Percentiles rank a stretch among this genome's conserved stretches.
Evolutionary conservation across 92 coral and sea anemone species (phyloP).

Genomic region (Ricordea florida): DNA sequence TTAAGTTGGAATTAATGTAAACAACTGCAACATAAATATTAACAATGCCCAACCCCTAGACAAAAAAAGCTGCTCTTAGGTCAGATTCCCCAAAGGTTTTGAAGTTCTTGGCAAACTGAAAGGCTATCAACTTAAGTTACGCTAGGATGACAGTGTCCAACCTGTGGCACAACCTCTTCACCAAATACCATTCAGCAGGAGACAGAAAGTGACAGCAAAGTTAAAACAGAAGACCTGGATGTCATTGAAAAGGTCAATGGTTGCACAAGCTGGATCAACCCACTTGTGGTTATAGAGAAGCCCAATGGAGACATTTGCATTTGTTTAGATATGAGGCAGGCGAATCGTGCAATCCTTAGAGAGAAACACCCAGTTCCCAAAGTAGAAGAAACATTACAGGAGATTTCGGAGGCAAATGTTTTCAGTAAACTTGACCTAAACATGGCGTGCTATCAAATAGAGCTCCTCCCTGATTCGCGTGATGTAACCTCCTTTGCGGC

Average conservation of each 20-base stretch:
- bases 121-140: slow-evolving; percentile 39
- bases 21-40: background rate
- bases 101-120: slow-evolving; percentile 34
- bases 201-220: slow-evolving; percentile 44
- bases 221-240: slow-evolving; percentile 36
- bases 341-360: slow-evolving; percentile 53
- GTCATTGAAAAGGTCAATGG: slow-evolving; percentile 45
- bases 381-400: slow-evolving; percentile 63
- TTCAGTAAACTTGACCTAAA: slow-evolving; percentile 46
- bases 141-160: slow-evolving; percentile 3
- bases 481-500: slow-evolving; percentile 66
- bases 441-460: slow-evolving; percentile 57
- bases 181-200: slow-evolving; percentile 29
- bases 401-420: slow-evolving; percentile 62
- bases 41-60: background rate
- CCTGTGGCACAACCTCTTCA: slow-evolving; percentile 39
- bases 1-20: slow-evolving; percentile 6
- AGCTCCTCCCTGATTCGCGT: slow-evolving; percentile 58
- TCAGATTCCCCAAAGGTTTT: slow-evolving; percentile 23
- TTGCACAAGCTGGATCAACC: slow-evolving; percentile 54
- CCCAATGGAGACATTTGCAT: slow-evolving; percentile 45
- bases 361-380: slow-evolving; percentile 68
- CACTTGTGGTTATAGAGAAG: slow-evolving; percentile 58
- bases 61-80: background rate
- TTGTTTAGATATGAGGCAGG: slow-evolving; percentile 72